Evolutionary conservation across 2,113 vertebrate genomes (phyloP).

Genomic region (Ammodytes dubius): DNA sequence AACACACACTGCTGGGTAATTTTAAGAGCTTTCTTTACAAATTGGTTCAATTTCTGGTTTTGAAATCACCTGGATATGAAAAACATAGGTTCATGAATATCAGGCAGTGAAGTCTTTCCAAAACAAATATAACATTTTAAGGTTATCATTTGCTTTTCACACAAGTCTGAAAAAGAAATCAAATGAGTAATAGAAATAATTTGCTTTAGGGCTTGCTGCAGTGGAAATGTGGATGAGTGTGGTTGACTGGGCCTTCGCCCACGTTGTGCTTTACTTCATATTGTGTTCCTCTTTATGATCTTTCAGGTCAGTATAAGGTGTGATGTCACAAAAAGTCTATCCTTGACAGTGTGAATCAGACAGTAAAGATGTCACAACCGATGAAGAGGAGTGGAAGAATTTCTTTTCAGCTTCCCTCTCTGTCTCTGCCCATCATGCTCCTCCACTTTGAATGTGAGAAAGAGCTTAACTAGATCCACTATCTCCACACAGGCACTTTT

Average conservation of each 20-base stretch:
- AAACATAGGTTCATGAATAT: slow-evolving; percentile 18
- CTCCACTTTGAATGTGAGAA: slow-evolving; percentile 2
- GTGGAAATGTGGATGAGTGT: slow-evolving; percentile 3
- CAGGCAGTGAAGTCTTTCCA: slow-evolving; percentile 7
- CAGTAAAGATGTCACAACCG: slow-evolving; percentile 14
- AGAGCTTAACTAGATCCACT: slow-evolving; percentile 44
- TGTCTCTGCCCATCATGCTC: slow-evolving; percentile 7
- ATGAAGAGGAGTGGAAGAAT: background rate
- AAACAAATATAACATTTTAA: background rate
- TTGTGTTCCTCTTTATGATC: background rate
- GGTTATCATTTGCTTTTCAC: background rate
- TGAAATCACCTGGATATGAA: slow-evolving; percentile 18
- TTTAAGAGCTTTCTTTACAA: background rate
- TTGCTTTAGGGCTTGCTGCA: slow-evolving; percentile 13
- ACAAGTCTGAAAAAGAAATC: slow-evolving; percentile 1
- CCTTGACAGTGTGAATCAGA: background rate
- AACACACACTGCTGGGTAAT: background rate
- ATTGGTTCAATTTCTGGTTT: slow-evolving; percentile 27
- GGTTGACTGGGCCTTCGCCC: slow-evolving; percentile 19
- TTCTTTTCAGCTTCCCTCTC: background rate
- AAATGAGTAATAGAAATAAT: slow-evolving; percentile 29
- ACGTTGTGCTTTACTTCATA: slow-evolving; percentile 1
- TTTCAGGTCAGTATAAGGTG: slow-evolving; percentile 7
- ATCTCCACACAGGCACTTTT: slow-evolving; percentile 56
- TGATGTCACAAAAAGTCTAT: background rate